Evolutionary conservation across 2,888 invertebrate species (phyloP), one percentile per base, ranked within the genome.

Genomic region (Pseudococcus jackbeardsleyi): DNA sequence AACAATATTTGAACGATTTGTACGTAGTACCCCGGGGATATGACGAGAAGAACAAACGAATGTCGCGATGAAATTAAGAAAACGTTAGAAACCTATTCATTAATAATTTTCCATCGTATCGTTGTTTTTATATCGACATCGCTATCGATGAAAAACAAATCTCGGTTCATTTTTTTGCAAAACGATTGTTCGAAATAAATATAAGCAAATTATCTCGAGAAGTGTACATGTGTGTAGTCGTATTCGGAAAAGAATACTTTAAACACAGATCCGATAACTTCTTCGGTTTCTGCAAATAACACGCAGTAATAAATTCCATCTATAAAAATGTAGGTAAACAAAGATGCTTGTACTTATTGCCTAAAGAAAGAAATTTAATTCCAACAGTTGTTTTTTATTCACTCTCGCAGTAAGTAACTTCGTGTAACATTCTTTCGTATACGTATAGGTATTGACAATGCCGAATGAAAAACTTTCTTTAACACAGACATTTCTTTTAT

Each of bases 351-450:
- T 17, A 50, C 50, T 15, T 50, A 17, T 17, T 50, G 50, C 50
- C 50, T 50, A 50, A 50, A 50, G 50, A 50, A 50, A 50, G 59
- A 59, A 59, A 59, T 59, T 59, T 59, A 59, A 59, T 59, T 59
- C 59, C n/a, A 59, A 59, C n/a, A 59, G 19, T 59, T 19, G 59
- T 59, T 59, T n/a, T 59, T 59, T 19, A 59, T 59, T 19, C 19
- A 1, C 17, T 59, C 59, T 59, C 26, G 26, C 26, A 33, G 26
- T 33, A 33, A 33, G 26, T 33, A 33, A 33, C 19, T 59, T 59
- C 11, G 59, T 59, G 19, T 19, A 59, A 59, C 59, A 19, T 59
- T 59, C 19, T 59, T 19, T 19, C 19, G 19, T 15, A 50, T 8
- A 12, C 46, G 1, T 54, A 17, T 54, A 17, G 19, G 19, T 59